Evolutionary conservation across 2,797 vertebrate genomes (phyloP).

Genomic region (Chanos chanos): DNA sequence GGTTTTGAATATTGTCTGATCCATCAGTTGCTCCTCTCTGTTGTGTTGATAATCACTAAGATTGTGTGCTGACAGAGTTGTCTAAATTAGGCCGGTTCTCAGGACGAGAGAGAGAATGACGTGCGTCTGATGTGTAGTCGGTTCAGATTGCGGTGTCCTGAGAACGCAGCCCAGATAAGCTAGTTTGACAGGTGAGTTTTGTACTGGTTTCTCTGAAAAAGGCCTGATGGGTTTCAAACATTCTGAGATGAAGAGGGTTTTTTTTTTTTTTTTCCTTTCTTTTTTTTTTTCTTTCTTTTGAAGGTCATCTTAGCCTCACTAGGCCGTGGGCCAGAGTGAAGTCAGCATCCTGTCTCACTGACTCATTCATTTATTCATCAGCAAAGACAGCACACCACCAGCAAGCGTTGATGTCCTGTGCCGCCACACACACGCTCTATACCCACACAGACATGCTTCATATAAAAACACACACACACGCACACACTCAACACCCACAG

Average conservation of each 20-base stretch:
- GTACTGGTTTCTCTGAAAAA: slow-evolving; percentile 18
- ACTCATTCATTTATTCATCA: slow-evolving; percentile 60
- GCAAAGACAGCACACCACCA: slow-evolving; percentile 15
- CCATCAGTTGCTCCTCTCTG: no score
- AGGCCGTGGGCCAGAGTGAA: slow-evolving; percentile 21
- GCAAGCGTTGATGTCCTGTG: slow-evolving; percentile 34
- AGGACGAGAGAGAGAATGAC: no score
- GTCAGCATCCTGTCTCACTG: slow-evolving; percentile 38
- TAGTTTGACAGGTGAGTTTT: slow-evolving; percentile 33
- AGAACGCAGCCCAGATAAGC: slow-evolving; percentile 30
- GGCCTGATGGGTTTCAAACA: no score
- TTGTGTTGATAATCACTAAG: no score
- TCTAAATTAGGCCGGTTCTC: no score
- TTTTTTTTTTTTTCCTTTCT: no score
- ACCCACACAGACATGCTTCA: not conserved
- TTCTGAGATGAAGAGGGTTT: slow-evolving; percentile 70
- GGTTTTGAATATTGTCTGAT: no score
- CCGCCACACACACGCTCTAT: not conserved
- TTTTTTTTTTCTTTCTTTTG: no score
- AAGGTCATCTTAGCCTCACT: slow-evolving; percentile 9
- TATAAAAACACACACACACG: not conserved
- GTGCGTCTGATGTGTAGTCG: slow-evolving; percentile 1
- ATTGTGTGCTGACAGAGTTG: no score
- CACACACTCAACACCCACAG: not conserved
- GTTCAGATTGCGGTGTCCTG: slow-evolving; percentile 1